Evolutionary conservation across 2,888 invertebrate genomes (phyloP).

Genomic region (Lochmaea crataegi): DNA sequence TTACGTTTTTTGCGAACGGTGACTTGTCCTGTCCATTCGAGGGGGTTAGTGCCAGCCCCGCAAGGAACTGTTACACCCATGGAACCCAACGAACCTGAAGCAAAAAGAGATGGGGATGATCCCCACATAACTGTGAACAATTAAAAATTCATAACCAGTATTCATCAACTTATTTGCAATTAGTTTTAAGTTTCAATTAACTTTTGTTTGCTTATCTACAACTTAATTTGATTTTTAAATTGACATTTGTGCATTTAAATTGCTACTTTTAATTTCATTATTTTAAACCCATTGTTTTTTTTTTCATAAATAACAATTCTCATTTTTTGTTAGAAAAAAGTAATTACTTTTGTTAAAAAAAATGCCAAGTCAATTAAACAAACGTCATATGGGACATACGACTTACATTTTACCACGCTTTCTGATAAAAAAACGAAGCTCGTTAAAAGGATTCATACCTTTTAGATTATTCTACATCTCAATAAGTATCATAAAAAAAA

Average conservation of each 20-base stretch:
- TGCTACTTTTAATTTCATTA: slow-evolving; percentile 4
- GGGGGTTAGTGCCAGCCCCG: slow-evolving; percentile 77
- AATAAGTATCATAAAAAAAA: background rate
- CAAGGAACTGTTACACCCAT: slow-evolving; percentile 80
- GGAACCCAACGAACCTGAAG: slow-evolving; percentile 79
- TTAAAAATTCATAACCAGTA: slow-evolving; percentile 59
- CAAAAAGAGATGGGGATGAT: slow-evolving; percentile 72
- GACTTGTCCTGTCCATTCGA: slow-evolving; percentile 94
- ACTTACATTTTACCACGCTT: background rate
- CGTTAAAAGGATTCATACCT: background rate
- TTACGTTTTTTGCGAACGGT: slow-evolving; percentile 98
- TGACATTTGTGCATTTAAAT: background rate
- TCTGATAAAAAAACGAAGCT: background rate
- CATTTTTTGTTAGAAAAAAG: background rate
- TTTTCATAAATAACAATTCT: background rate
- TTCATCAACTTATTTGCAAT: slow-evolving; percentile 15
- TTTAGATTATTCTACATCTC: background rate
- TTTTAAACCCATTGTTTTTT: background rate
- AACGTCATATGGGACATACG: background rate
- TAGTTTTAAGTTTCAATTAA: slow-evolving; percentile 4
- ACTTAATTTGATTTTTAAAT: slow-evolving; percentile 9
- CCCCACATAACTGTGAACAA: slow-evolving; percentile 73
- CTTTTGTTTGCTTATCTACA: slow-evolving; percentile 4
- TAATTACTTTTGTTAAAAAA: background rate
- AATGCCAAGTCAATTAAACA: background rate